phyloP scores from a whole-genome alignment of 2,888 invertebrate genomes.

The Acronicta alni region DNA sequence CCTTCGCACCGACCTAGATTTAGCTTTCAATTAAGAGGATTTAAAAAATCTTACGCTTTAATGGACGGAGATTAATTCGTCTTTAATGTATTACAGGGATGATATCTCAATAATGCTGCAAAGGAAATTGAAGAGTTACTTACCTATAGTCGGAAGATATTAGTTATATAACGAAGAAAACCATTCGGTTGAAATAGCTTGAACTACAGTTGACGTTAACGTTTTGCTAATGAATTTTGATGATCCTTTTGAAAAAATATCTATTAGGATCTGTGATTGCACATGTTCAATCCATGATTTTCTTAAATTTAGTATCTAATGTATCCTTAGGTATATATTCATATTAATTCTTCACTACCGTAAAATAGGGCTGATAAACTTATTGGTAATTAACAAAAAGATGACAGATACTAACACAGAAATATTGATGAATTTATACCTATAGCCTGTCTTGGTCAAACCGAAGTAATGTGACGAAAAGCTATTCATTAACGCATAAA shows the following conservation, averaged over 20 bases:
- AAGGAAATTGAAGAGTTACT: background rate
- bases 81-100: conserved; percentile 9
- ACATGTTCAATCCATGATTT: too few species aligned
- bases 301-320: background rate
- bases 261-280: too few species aligned
- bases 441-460: background rate
- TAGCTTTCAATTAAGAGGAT: conserved; percentile 76
- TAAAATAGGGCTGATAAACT: too few species aligned
- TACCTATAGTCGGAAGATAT: background rate
- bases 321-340: background rate
- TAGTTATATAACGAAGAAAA: background rate
- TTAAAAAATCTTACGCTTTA: conserved; percentile 38
- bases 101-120: conserved; percentile 2
- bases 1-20: conserved; percentile 79
- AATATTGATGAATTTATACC: too few species aligned
- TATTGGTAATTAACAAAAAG: too few species aligned
- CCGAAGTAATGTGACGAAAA: background rate
- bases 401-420: too few species aligned
- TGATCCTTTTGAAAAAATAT: background rate
- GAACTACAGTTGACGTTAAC: conserved; percentile 8
- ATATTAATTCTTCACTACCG: too few species aligned
- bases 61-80: conserved; percentile 10
- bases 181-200: background rate
- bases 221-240: conserved; percentile 6
- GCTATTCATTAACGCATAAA: background rate